These are phyloP conservation scores for Isurus oxyrinchus DNA, from an alignment of 2,113 vertebrate species.

Conservation along the genomic window DNA sequence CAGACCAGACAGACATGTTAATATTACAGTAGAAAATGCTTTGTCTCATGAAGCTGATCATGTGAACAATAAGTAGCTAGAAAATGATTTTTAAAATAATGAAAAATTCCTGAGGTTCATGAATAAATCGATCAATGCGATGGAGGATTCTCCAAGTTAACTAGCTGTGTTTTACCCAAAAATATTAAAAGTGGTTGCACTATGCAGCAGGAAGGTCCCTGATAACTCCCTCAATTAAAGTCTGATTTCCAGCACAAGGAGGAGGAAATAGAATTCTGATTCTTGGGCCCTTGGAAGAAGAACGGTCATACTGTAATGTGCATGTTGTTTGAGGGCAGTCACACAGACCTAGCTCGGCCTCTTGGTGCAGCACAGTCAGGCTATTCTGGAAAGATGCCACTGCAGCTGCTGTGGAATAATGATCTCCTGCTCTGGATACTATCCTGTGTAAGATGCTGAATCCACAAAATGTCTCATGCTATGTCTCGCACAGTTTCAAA, in stretches of 20 bases:
- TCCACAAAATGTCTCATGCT: background rate
- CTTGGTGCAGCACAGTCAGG: background rate
- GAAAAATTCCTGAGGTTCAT: background rate
- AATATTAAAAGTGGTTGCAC: background rate
- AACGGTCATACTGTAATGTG: background rate
- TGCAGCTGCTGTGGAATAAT: background rate
- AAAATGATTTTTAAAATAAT: background rate
- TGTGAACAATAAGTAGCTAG: background rate
- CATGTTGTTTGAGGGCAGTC: background rate
- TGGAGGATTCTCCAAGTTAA: background rate
- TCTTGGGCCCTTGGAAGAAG: background rate
- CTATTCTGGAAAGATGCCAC: conserved; percentile 10
- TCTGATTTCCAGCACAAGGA: background rate
- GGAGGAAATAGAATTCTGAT: background rate
- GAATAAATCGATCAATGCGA: background rate
- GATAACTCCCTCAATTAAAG: background rate
- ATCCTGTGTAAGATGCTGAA: background rate
- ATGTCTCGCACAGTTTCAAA: background rate
- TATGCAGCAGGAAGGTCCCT: background rate
- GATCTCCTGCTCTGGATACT: background rate
- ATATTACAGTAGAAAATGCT: background rate
- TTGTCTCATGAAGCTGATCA: background rate
- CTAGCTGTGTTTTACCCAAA: background rate
- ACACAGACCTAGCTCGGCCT: background rate
- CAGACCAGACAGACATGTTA: background rate